Evolutionary conservation across 53 echinoderm and acorn worm species (phyloP).

Genomic region (Holothuria leucospilota): DNA sequence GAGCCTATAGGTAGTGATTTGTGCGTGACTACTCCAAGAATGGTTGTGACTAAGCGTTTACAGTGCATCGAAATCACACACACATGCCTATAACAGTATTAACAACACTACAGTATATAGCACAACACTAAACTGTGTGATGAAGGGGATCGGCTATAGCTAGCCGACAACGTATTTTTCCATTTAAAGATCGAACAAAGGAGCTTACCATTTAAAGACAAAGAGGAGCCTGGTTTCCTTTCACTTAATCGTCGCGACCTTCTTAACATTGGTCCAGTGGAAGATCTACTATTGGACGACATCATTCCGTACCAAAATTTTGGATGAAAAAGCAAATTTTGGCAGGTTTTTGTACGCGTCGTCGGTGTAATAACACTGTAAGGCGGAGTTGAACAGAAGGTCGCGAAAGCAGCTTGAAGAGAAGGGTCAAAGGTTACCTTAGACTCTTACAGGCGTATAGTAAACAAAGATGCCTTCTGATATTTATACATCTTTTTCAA

Average conservation of each 20-base stretch:
- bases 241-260: slow-evolving; percentile 93
- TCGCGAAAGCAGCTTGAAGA: neutral
- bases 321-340: slow-evolving; percentile 38
- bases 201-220: slow-evolving; percentile 89
- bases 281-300: slow-evolving; percentile 82
- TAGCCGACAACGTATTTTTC: neutral
- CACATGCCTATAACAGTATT: too few species aligned
- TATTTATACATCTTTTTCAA: too few species aligned
- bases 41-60: too few species aligned
- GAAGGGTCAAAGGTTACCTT: too few species aligned
- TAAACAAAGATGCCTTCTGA: too few species aligned
- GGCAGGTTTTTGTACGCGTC: slow-evolving; percentile 33
- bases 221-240: slow-evolving; percentile 94
- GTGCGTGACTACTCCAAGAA: too few species aligned
- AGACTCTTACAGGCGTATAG: too few species aligned
- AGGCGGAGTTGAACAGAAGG: slow-evolving; percentile 47
- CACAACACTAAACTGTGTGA: too few species aligned
- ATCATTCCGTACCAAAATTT: slow-evolving; percentile 59
- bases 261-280: slow-evolving; percentile 87
- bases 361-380: slow-evolving; percentile 10
- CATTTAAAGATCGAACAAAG: slow-evolving; percentile 39
- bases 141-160: neutral
- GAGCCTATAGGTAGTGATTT: too few species aligned
- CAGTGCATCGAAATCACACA: too few species aligned
- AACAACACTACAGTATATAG: too few species aligned